phyloP scores from a whole-genome alignment of 2,113 vertebrate species.

The Oceanites oceanicus region DNA sequence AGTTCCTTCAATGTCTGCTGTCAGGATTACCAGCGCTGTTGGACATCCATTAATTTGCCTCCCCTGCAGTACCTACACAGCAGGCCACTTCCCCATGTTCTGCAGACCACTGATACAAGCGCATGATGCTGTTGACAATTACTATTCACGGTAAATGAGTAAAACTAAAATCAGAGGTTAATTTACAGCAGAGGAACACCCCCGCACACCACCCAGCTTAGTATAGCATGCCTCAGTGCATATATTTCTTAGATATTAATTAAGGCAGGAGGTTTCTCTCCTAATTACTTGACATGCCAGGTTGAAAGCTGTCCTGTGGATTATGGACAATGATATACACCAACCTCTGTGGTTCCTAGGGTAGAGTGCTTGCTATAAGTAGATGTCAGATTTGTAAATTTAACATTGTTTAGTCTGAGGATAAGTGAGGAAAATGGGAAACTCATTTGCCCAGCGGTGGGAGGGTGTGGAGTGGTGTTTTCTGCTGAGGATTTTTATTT shows the following conservation, averaged over 20 bases:
- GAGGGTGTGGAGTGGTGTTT: slow-evolving; percentile 56
- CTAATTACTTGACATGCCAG: background rate
- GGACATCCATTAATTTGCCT: background rate
- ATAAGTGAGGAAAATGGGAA: slow-evolving; percentile 54
- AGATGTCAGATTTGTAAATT: slow-evolving; percentile 6
- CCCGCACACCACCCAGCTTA: background rate
- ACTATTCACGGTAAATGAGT: background rate
- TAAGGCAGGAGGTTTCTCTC: background rate
- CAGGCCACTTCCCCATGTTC: background rate
- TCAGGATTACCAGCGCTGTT: background rate
- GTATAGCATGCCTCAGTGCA: background rate
- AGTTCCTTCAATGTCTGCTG: background rate
- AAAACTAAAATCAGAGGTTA: background rate
- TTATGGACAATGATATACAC: background rate
- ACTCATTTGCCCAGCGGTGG: slow-evolving; percentile 4
- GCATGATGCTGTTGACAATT: background rate
- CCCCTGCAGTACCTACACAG: background rate
- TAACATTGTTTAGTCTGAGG: slow-evolving; percentile 51
- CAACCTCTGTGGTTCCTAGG: background rate
- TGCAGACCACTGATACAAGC: background rate
- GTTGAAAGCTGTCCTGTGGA: background rate
- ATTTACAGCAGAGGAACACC: background rate
- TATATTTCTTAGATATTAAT: background rate
- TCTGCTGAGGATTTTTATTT: slow-evolving; percentile 34
- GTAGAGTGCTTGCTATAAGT: slow-evolving; percentile 12